Evolutionary conservation across 2,113 vertebrate genomes (phyloP).

Genomic region (Lagenorhynchus albirostris): DNA sequence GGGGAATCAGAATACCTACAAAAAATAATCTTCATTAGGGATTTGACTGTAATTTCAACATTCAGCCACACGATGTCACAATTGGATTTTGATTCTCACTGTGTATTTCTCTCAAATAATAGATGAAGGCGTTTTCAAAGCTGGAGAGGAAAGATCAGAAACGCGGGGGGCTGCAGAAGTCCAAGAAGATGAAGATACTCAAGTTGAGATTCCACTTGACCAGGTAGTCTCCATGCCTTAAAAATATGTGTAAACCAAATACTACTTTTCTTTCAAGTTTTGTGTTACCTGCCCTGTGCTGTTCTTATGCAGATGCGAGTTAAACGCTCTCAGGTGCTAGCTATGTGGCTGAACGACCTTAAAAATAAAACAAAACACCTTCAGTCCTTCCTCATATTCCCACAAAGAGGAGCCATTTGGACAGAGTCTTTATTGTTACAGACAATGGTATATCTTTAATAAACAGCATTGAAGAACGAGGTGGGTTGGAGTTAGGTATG

Average conservation of each 20-base stretch:
- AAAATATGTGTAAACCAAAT: accelerated
- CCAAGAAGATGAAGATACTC: conserved; percentile 83
- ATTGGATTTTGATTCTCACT: conserved; percentile 75
- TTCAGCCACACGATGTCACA: conserved; percentile 87
- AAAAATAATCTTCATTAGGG: not conserved
- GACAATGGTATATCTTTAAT: not conserved
- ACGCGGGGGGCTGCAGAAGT: conserved; percentile 82
- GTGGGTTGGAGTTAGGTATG: not conserved
- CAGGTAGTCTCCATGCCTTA: conserved; percentile 77
- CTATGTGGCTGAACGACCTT: not conserved
- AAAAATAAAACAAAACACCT: not conserved
- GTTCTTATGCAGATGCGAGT: accelerated
- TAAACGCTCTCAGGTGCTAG: not conserved
- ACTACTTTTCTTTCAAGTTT: not conserved
- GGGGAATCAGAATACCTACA: not conserved
- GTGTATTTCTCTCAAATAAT: conserved; percentile 30
- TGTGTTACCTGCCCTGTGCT: not conserved
- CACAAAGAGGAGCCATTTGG: not conserved
- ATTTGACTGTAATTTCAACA: conserved; percentile 69
- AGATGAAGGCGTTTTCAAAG: conserved; percentile 88
- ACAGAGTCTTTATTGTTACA: not conserved
- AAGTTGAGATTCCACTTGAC: conserved; percentile 85
- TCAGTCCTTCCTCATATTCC: not conserved
- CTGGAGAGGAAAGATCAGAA: conserved; percentile 78
- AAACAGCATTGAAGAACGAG: not conserved